phyloP scores from a whole-genome alignment of 2,797 vertebrate species.

The Myiotriccus ornatus region DNA sequence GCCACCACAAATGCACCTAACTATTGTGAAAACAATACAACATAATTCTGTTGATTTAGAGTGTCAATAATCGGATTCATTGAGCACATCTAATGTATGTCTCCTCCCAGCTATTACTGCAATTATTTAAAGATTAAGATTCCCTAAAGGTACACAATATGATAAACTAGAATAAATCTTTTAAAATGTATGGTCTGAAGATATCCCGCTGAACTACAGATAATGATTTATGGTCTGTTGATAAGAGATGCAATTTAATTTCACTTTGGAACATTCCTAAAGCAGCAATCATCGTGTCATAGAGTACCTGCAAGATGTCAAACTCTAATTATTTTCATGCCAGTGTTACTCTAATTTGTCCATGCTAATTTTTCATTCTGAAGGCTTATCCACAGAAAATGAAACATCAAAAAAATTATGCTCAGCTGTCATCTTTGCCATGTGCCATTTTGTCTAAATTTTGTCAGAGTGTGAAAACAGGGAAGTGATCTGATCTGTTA shows the following conservation, averaged over 20 bases:
- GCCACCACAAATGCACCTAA: not conserved
- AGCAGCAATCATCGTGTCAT: conserved; percentile 40
- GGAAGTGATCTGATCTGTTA: not conserved
- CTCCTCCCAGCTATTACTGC: not conserved
- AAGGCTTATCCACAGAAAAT: conserved; percentile 18
- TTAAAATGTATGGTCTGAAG: conserved; percentile 14
- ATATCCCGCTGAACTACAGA: not conserved
- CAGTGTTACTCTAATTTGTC: conserved; percentile 15
- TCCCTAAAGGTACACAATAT: conserved; percentile 12
- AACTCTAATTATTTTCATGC: conserved; percentile 32
- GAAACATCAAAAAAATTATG: not conserved
- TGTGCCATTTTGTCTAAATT: not conserved
- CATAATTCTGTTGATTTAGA: not conserved
- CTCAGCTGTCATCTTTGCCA: not conserved
- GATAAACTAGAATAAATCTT: conserved; percentile 7
- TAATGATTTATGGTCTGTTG: conserved; percentile 38
- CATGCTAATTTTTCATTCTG: conserved; percentile 31
- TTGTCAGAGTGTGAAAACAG: not conserved
- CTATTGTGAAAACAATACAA: not conserved
- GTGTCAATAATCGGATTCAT: not conserved
- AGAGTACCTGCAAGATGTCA: conserved; percentile 44
- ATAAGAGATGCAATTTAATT: conserved; percentile 30
- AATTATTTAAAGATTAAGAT: conserved; percentile 45
- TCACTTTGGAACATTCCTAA: conserved; percentile 8
- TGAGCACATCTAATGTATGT: not conserved